A percentile compares a stretch with the other conserved stretches of the same genome.
Conservation (phyloP, 2,888 invertebrate genomes). For the Tachina grossa region DNA sequence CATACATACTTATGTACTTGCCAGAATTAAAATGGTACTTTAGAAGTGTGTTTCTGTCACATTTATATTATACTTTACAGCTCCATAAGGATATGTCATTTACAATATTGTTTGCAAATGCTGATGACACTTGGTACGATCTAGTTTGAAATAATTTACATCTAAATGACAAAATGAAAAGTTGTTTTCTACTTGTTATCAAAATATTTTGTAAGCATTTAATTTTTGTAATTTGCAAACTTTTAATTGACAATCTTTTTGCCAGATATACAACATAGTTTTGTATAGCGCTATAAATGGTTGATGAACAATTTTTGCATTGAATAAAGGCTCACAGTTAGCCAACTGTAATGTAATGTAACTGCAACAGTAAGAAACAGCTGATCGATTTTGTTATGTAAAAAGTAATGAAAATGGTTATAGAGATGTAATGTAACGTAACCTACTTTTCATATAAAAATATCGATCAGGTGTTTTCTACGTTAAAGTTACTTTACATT, state of each 20-base stretch:
- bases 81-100: conserved; percentile 2
- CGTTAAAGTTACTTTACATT: no score
- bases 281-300: background rate
- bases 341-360: no score
- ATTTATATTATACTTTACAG: background rate
- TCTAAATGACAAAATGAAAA: conserved; percentile 20
- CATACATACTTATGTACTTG: no score
- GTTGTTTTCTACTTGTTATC: conserved; percentile 19
- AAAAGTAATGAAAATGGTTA: no score
- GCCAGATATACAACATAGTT: background rate
- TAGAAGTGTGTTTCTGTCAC: background rate
- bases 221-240: conserved; percentile 18
- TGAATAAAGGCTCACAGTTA: no score
- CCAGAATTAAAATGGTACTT: background rate
- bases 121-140: background rate
- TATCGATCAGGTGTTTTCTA: no score
- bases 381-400: no score
- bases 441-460: no score
- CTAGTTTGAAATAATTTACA: conserved; percentile 3
- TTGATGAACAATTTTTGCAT: background rate
- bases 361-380: no score
- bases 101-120: conserved; percentile 13
- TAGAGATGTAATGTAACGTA: no score
- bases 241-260: conserved; percentile 46
- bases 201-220: conserved; percentile 11